Base-by-base conservation (phyloP, 2,113 vertebrate genomes). In the Phrynocephalus versicolor region DNA sequence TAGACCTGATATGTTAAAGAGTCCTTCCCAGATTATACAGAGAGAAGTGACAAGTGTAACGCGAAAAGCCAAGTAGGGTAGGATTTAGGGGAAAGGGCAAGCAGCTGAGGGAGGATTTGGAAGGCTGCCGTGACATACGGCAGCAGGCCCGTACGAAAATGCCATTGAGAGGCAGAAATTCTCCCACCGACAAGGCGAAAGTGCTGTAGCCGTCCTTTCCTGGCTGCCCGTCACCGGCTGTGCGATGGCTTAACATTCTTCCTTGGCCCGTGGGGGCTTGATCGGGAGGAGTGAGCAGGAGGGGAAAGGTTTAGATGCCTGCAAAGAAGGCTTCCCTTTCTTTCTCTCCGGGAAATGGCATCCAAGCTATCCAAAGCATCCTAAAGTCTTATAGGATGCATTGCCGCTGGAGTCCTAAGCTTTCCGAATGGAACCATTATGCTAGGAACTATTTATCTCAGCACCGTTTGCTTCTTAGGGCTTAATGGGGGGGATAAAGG, bases 301-400 rank as follows among this genome's bases (percentile, higher is more conserved):
- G 79, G 87, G 88, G 77, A 81, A 71, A 21, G 87, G 62, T 86
- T 73, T 60, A 57, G 93, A 74, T 41, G 89, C 89, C 92, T 91
- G 87, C 91, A 94, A 90, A 93, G 91, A 87, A 89, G 83, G 79
- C 91, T 33, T 37, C 88, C 21, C 90, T 94, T 83, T 64, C 70
- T 85, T 79, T 73, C 84, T 37, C 91, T 95, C 89, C 91, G 15
- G 1, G 7, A 57, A 84, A 88, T 93, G 95, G 95, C 94, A 96
- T 95, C 94, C 88, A 51, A 95, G 93, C 92, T 89, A 92, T 96
- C 90, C 75, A 86, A 94, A 93, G 88, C n/a, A 94, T 95, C 86
- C 86, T 69, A 14, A 74, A 92, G 89, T 88, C 91, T 87, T 89
- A 37, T 45, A 85, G 85, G 83, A 83, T 87, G 91, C 87, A 90